Evolutionary conservation across 2,888 invertebrate species (phyloP).

Genomic region (Ormyrus nitidulus): DNA sequence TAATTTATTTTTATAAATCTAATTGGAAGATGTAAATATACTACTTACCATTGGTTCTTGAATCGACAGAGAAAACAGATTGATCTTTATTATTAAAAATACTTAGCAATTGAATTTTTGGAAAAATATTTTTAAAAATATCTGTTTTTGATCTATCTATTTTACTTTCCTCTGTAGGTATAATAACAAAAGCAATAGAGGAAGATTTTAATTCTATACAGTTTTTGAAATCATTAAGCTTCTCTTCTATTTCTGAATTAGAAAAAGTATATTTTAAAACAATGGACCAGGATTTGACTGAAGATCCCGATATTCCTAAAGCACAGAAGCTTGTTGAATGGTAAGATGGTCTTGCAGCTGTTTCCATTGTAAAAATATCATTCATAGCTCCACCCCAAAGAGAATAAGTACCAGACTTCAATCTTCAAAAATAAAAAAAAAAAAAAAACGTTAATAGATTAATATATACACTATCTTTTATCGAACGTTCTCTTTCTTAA

Average conservation of each 20-base stretch:
- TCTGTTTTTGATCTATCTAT: slow-evolving; percentile 18
- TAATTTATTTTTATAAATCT: background rate
- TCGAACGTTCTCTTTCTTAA: background rate
- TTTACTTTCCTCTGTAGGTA: slow-evolving; percentile 12
- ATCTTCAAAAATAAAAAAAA: slow-evolving; percentile 26
- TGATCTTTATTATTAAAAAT: slow-evolving; percentile 41
- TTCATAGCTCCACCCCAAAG: slow-evolving; percentile 50
- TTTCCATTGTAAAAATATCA: slow-evolving; percentile 39
- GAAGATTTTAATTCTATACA: slow-evolving; percentile 12
- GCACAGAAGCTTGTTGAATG: slow-evolving; percentile 42
- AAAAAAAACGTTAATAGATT: background rate
- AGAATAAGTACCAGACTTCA: slow-evolving; percentile 32
- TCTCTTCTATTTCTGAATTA: slow-evolving; percentile 24
- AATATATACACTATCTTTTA: background rate
- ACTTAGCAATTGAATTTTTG: slow-evolving; percentile 13
- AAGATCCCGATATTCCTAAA: slow-evolving; percentile 40
- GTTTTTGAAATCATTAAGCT: slow-evolving; percentile 30
- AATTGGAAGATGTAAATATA: background rate
- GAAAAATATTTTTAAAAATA: slow-evolving; percentile 45
- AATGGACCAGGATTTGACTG: slow-evolving; percentile 49
- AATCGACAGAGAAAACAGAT: slow-evolving; percentile 29
- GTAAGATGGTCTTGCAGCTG: slow-evolving; percentile 8
- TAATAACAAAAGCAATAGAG: slow-evolving; percentile 38
- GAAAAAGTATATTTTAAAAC: slow-evolving; percentile 23
- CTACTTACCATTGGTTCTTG: slow-evolving; percentile 22